Base-by-base conservation (phyloP, 2,113 vertebrate species). In the Anthoscopus minutus region DNA sequence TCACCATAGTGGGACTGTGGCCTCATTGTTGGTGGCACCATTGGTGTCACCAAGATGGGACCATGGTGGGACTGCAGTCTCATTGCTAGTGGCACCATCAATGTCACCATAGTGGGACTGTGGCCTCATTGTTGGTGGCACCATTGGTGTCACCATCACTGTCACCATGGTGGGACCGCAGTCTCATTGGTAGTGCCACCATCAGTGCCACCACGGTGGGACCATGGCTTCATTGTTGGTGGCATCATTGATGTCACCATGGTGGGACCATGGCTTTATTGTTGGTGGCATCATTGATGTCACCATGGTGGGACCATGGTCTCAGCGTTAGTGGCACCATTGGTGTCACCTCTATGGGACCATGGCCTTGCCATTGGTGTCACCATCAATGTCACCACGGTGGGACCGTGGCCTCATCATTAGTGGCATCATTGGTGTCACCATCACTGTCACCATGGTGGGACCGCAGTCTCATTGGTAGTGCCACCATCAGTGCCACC, bases 11-110 rank as follows among this genome's bases (percentile, higher is more conserved):
- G 14, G 8, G 30, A 21, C 4, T 1, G 6, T 27, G 58, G 23
- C 6, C 24, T 28, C 6, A n/a, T 5, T 8, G 5, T 5, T 22
- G 16, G 50, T 17, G 64, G 13, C 64, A 33, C 42, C n/a, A 11
- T 16, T 2, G 1, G 7, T 3, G 22, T 31, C 62, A n/a, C n/a
- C n/a, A n/a, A n/a, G n/a, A n/a, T n/a, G n/a, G n/a, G n/a, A 81
- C 28, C 28, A 1, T 4, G 14, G 3, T 10, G 22, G 11, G 21
- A 50, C 10, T 1, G 1, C 21, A 24, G 31, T 1, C 37, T 44
- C 5, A 4, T 6, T 5, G 3, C 17, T 17, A 6, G 12, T n/a
- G 56, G 2, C 73, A 27, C 5, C 13, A 4, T 1, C 2, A 1
- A 10, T 21, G 37, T 61, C 57, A 40, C 35, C 22, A 2, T 0